Percentiles rank a stretch among this genome's conserved stretches.
Conservation (phyloP, 1,140 invertebrate genomes). For the Macrosteles quadrilineatus region DNA sequence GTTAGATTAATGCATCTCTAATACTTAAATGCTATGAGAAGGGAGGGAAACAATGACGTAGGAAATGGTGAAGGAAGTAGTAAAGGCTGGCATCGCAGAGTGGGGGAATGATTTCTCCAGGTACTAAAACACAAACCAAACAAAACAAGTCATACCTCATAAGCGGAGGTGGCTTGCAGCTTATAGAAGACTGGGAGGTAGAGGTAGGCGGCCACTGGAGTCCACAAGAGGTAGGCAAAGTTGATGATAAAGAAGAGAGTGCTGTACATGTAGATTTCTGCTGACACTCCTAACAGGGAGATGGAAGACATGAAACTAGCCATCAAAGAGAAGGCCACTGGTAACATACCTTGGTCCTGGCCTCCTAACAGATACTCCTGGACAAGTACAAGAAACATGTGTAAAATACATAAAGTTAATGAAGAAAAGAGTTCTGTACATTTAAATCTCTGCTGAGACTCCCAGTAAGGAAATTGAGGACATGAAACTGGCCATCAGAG, state of each 20-base stretch:
- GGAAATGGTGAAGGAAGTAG: too few species aligned
- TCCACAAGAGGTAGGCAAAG: constrained; percentile 75
- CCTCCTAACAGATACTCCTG: constrained; percentile 79
- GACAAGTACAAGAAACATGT: too few species aligned
- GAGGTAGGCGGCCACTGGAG: constrained; percentile 77
- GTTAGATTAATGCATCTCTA: too few species aligned
- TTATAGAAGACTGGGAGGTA: constrained; percentile 90
- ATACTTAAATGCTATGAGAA: too few species aligned
- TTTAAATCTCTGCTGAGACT: constrained; percentile 83
- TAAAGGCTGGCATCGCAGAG: too few species aligned
- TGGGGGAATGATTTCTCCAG: too few species aligned
- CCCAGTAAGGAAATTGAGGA: constrained; percentile 91
- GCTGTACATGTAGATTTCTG: constrained; percentile 83
- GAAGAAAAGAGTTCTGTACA: constrained; percentile 82
- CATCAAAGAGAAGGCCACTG: constrained; percentile 72
- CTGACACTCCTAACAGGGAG: constrained; percentile 82
- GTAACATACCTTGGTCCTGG: constrained; percentile 70
- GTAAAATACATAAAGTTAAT: too few species aligned
- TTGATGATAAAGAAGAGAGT: constrained; percentile 86
- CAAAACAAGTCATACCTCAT: too few species aligned
- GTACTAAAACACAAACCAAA: too few species aligned
- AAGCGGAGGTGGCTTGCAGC: constrained; percentile 82
- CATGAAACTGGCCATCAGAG: too few species aligned
- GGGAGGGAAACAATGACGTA: too few species aligned
- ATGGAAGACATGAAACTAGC: constrained; percentile 77